Evolutionary conservation across 2,113 vertebrate species (phyloP).

Genomic region (Natator depressus): DNA sequence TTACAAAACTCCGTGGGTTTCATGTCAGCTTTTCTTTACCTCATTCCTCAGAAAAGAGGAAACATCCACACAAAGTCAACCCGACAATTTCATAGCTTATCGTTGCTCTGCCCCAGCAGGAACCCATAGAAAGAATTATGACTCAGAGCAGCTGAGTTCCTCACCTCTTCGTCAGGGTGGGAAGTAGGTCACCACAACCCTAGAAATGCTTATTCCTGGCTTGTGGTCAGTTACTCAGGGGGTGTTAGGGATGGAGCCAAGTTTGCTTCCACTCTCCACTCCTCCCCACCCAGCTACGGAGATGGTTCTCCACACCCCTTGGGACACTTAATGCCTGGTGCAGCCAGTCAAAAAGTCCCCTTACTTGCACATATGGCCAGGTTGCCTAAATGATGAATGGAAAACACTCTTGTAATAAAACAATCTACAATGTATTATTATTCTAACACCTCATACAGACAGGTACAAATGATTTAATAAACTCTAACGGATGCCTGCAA

Average conservation of each 20-base stretch:
- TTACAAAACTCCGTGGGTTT: neutral
- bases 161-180: no score
- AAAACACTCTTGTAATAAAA: constrained; percentile 15
- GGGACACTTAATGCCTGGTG: neutral
- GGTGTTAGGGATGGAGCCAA: neutral
- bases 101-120: neutral
- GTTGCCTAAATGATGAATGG: neutral
- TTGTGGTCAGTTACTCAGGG: neutral
- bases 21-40: neutral
- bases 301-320: neutral
- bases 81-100: neutral
- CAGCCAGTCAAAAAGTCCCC: neutral
- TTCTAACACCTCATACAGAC: neutral
- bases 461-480: constrained; percentile 31
- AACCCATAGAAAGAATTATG: neutral
- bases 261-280: neutral
- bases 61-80: neutral
- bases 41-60: neutral
- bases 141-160: neutral
- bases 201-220: neutral
- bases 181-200: neutral
- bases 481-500: constrained; percentile 5
- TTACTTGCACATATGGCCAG: neutral
- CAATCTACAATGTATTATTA: neutral
- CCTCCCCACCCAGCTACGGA: neutral